Percentiles rank a stretch among this genome's conserved stretches.
phyloP scores from a whole-genome alignment of 2,113 vertebrate species.

The Catharus bicknelli region DNA sequence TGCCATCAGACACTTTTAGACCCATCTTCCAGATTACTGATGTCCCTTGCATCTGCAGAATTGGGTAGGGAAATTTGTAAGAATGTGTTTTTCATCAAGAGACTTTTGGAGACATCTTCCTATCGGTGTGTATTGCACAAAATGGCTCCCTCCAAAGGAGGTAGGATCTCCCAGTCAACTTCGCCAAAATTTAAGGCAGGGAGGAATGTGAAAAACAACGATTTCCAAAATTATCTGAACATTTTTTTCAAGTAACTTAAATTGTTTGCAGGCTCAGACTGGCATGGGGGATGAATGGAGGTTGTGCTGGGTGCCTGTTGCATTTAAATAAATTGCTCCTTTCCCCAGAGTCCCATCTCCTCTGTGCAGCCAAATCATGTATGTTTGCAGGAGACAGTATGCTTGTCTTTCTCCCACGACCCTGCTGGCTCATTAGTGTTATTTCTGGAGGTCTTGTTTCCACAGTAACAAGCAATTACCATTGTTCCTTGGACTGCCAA shows the following conservation, averaged over 20 bases:
- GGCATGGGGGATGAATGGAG: background rate
- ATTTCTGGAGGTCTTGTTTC: conserved; percentile 79
- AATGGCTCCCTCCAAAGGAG: background rate
- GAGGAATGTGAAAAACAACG: background rate
- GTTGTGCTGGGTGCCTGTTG: background rate
- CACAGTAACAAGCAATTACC: conserved; percentile 78
- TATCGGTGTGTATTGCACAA: background rate
- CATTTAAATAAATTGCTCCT: background rate
- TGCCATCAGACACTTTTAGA: background rate
- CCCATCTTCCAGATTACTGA: background rate
- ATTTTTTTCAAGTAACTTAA: background rate
- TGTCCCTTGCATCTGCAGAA: background rate
- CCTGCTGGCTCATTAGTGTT: conserved; percentile 72
- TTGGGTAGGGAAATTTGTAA: background rate
- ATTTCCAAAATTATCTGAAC: background rate
- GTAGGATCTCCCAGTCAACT: background rate
- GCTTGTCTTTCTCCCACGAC: conserved; percentile 68
- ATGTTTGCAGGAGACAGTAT: conserved; percentile 61
- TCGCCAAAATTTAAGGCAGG: background rate
- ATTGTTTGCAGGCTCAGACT: background rate
- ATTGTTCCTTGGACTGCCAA: conserved; percentile 74
- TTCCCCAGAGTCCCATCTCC: background rate
- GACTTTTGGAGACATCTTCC: background rate
- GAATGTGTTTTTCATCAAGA: background rate
- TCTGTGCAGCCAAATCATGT: conserved; percentile 35